Percentiles rank a stretch among this genome's conserved stretches.
phyloP scores from a whole-genome alignment of 2,113 vertebrate species.

The Scophthalmus maximus region DNA sequence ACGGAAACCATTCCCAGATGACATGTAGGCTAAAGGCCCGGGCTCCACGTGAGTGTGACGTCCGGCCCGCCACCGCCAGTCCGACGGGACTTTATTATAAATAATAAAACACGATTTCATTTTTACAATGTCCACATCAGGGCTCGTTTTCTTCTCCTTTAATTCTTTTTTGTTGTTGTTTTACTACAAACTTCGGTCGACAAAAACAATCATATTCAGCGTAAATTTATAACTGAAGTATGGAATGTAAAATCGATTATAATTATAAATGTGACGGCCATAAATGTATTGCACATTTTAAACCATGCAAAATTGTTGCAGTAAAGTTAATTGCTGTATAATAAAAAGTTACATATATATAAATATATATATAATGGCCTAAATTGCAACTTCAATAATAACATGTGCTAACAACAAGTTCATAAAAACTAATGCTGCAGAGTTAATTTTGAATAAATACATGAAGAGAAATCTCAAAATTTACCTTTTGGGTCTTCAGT shows the following conservation, averaged over 20 bases:
- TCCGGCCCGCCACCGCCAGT: conserved; percentile 32
- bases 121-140: background rate
- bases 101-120: background rate
- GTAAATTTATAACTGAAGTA: background rate
- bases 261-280: background rate
- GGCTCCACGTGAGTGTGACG: conserved; percentile 46
- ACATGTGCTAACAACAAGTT: background rate
- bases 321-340: background rate
- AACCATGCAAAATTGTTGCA: background rate
- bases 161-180: background rate
- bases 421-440: background rate
- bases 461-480: conserved; percentile 7
- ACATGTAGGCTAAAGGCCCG: conserved; percentile 67
- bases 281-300: background rate
- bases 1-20: conserved; percentile 78
- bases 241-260: background rate
- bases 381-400: conserved; percentile 2
- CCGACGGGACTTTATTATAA: background rate
- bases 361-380: background rate
- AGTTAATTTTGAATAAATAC: background rate
- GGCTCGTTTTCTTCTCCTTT: background rate
- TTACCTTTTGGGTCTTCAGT: conserved; percentile 33
- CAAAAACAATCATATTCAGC: background rate
- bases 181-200: background rate
- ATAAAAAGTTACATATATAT: background rate